These are phyloP conservation scores for human (Homo sapiens) DNA, from an alignment of 2,113 vertebrate genomes.

Conservation along the genomic window GRCh38 chr1:107561501-107562000, in stretches of 20 bases:
- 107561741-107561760: not conserved
- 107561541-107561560: not conserved
- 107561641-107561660: conserved; percentile 59
- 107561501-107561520: conserved; percentile 48
- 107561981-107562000: not conserved
- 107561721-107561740: not conserved
- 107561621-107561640: conserved; percentile 52
- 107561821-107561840: not conserved
- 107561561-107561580: not conserved
- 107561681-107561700: not conserved
- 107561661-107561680: not conserved
- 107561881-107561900: not conserved
- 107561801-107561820: not conserved
- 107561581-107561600: conserved; percentile 52
- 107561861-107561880: not conserved
- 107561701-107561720: not conserved
- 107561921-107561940: not conserved
- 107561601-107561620: conserved; percentile 49
- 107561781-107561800: not conserved
- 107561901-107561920: not conserved
- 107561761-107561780: not conserved
- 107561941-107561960: not conserved
- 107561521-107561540: conserved; percentile 36
- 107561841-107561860: not conserved
- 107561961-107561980: not conserved